Conservation (phyloP, 2,797 vertebrate species). For the Platyrinchus mystaceus region DNA sequence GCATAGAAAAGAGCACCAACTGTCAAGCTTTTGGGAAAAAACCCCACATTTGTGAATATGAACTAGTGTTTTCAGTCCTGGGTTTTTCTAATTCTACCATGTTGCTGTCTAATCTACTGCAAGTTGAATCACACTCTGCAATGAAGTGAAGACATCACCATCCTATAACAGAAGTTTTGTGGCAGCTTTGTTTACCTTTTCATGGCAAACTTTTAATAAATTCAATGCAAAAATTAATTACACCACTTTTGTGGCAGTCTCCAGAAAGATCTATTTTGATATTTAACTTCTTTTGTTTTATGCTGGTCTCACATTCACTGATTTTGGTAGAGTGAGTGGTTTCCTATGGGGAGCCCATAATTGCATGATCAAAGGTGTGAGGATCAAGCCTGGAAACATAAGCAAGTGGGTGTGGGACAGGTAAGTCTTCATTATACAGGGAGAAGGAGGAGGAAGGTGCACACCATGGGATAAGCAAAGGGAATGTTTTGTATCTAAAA, state of each 20-base stretch:
- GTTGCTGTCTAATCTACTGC: background rate
- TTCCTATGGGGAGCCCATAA: background rate
- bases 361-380: background rate
- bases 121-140: background rate
- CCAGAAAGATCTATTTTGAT: background rate
- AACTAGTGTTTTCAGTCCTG: background rate
- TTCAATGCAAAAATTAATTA: background rate
- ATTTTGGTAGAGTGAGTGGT: background rate
- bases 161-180: background rate
- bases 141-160: background rate
- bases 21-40: background rate
- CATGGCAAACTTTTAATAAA: background rate
- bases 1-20: background rate
- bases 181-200: background rate
- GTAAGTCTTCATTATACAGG: background rate
- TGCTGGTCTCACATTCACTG: background rate
- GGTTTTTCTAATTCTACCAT: background rate
- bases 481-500: background rate
- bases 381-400: background rate
- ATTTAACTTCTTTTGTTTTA: background rate
- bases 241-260: background rate
- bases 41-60: background rate
- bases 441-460: background rate
- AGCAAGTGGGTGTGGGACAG: background rate
- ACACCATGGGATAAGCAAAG: background rate